Conservation (phyloP, 2,888 invertebrate genomes). For the Drosophila austrosaltans region DNA sequence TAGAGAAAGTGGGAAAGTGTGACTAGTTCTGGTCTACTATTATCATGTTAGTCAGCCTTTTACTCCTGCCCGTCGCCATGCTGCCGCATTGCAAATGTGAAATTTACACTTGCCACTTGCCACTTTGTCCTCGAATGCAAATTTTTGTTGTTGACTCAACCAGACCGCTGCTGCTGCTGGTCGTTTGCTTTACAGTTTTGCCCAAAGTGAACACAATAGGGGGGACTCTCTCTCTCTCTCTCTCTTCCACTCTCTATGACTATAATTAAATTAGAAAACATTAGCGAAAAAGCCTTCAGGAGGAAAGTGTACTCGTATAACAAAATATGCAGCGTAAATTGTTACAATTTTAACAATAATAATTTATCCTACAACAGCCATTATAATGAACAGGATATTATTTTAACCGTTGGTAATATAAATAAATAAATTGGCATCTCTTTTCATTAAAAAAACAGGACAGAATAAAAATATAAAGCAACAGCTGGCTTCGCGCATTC, state of each 20-base stretch:
- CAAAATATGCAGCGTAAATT: background rate
- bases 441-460: no score
- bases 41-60: constrained; percentile 22
- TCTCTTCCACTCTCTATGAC: constrained; percentile 13
- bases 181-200: constrained; percentile 6
- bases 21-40: constrained; percentile 16
- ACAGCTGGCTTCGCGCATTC: no score
- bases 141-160: constrained; percentile 33
- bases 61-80: background rate
- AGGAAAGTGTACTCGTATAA: constrained; percentile 45
- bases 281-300: constrained; percentile 62
- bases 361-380: background rate
- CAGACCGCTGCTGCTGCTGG: background rate
- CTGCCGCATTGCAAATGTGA: constrained; percentile 41
- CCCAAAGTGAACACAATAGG: background rate
- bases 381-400: background rate
- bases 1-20: no score
- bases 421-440: background rate
- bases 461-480: no score
- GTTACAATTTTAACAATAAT: background rate
- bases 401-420: background rate
- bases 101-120: constrained; percentile 49
- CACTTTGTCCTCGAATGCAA: constrained; percentile 54
- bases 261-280: constrained; percentile 64
- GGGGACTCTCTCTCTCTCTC: background rate